Evolutionary conservation across 2,113 vertebrate species (phyloP).

Genomic region (Cyanocitta stelleri): DNA sequence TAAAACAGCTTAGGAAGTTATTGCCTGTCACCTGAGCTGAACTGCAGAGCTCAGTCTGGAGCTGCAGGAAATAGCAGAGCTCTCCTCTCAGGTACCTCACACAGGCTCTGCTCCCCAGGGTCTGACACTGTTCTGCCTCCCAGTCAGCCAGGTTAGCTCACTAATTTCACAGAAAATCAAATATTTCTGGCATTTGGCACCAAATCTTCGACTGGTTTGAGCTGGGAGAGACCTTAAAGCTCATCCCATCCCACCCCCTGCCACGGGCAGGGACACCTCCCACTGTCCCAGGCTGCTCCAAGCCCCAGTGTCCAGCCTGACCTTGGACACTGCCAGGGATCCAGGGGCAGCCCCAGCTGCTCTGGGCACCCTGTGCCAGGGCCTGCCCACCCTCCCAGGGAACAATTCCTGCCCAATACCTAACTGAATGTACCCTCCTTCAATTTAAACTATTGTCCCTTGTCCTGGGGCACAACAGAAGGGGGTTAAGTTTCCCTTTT

Average conservation of each 20-base stretch:
- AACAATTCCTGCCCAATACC: fast-evolving
- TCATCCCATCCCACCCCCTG: fast-evolving
- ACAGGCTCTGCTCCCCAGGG: neutral
- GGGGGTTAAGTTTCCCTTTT: neutral
- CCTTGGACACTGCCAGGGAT: neutral
- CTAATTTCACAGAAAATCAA: neutral
- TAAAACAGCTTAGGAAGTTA: neutral
- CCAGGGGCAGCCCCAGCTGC: neutral
- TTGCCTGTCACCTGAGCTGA: neutral
- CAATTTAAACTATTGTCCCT: neutral
- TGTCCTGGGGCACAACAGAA: neutral
- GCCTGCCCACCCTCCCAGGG: neutral
- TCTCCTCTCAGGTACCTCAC: neutral
- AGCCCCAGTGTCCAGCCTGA: neutral
- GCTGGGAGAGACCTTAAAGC: neutral
- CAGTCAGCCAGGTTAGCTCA: neutral
- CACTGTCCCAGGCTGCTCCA: neutral
- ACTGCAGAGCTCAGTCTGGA: neutral
- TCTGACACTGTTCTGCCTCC: neutral
- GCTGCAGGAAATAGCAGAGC: neutral
- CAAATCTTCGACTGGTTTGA: neutral
- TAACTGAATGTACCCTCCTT: neutral
- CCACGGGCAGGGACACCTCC: neutral
- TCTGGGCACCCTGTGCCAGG: neutral
- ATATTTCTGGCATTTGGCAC: neutral